A percentile compares a stretch with the other conserved stretches of the same genome.
phyloP scores from a whole-genome alignment of 1,140 invertebrate species.

The Penaeus indicus region DNA sequence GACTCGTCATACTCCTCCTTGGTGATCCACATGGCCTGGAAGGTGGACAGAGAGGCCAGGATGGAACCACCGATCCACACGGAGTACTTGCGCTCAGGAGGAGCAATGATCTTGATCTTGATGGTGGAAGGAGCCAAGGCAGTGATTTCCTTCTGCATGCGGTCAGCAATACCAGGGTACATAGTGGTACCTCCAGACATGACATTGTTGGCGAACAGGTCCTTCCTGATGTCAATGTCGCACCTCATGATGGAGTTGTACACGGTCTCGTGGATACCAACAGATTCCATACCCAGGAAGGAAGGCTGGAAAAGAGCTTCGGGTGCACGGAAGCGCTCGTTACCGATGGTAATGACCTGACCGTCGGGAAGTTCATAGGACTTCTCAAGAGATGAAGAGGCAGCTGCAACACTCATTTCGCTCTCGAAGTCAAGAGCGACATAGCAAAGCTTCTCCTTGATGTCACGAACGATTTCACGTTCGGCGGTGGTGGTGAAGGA shows the following conservation, averaged over 20 bases:
- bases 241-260: slow-evolving; percentile 78
- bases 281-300: slow-evolving; percentile 88
- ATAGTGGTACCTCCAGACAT: slow-evolving; percentile 77
- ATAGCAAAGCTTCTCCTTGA: slow-evolving; percentile 93
- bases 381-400: slow-evolving; percentile 67
- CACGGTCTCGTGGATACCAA: slow-evolving; percentile 85
- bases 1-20: slow-evolving; percentile 63
- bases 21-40: slow-evolving; percentile 64
- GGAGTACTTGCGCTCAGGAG: slow-evolving; percentile 58
- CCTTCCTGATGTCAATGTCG: slow-evolving; percentile 75
- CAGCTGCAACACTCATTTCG: slow-evolving; percentile 66
- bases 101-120: slow-evolving; percentile 61
- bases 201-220: slow-evolving; percentile 85
- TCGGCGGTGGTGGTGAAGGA: slow-evolving; percentile 77
- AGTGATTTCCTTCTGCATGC: slow-evolving; percentile 75
- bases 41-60: slow-evolving; percentile 61
- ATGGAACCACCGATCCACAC: slow-evolving; percentile 64
- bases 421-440: slow-evolving; percentile 76
- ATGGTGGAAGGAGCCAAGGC: slow-evolving; percentile 58
- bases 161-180: slow-evolving; percentile 76
- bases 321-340: slow-evolving; percentile 82
- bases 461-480: slow-evolving; percentile 91
- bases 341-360: slow-evolving; percentile 70
- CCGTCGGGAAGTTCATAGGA: slow-evolving; percentile 71
- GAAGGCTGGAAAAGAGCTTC: slow-evolving; percentile 83